Base-by-base conservation (phyloP, 2,797 vertebrate genomes). In the Poecilia gillii region DNA sequence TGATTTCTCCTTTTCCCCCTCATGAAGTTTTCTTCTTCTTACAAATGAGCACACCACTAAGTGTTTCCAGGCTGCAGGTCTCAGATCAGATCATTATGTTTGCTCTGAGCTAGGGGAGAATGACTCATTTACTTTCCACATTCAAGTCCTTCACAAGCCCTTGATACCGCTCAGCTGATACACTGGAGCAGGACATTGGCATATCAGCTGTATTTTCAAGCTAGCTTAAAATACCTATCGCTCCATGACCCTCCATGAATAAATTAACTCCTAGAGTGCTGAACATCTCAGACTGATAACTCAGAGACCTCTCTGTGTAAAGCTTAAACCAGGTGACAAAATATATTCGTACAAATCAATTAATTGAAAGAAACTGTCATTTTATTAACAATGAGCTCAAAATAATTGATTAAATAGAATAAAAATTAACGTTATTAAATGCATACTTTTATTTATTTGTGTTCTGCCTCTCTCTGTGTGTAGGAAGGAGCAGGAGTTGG, bases 401-500 rank as follows among this genome's bases (percentile, higher is more conserved):
- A 64, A 23, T 20, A 39, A 36, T 66, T 1, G 3, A 6, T 66
- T 66, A 66, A 39, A 66, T 36, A 36, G 33, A 9, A 20, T 66
- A 8, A 36, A 68, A 68, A 68, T 41, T 1, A 68, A 41, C 33
- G 39, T 11, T 68, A 41, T 39, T 41, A 41, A 68, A 12, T 3
- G 7, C 8, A 0, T 68, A 6, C 36, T 41, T 68, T 12, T 41
- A 5, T 41, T 25, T 39, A 68, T 41, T 25, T 25, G 36, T 68
- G 36, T 28, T 41, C 36, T 68, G 2, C 39, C 9, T 39, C 28
- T 62, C 13, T 62, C 55, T 73, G 9, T 82, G 53, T 83, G 74
- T 73, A 99, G 98, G 94, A 99, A 99, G 92, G 98, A 99, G 91
- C 96, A 98, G 95, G 96, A 99, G 93, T 86, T 99, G 83, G 98